Base-by-base conservation (phyloP, 1,140 invertebrate species). In the Steinernema khuongi region DNA sequence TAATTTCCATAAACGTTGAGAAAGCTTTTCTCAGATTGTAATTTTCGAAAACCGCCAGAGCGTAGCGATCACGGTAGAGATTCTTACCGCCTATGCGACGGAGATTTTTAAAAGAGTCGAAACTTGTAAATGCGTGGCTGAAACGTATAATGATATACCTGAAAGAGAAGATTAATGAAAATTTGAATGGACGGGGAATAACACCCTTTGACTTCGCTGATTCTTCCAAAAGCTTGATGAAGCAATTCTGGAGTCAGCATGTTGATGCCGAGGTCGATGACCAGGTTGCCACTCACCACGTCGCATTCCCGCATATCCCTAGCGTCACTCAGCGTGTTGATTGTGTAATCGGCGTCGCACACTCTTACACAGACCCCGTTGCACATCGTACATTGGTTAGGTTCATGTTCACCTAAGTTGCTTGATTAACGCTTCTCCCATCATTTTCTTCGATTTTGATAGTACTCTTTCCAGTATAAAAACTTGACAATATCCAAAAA, bases 1-100 rank as follows among this genome's bases (percentile, higher is more conserved):
- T 82, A 30, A 78, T 79, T 17, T 84, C 74, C 11, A 79, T 81
- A 14, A 79, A 80, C 17, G 79, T 80, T 32, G 88, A 80, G 91
- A 93, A 97, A 0, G 97, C 86, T 76, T 94, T 90, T 85, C 94
- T 91, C 7, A 98, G 88, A 88, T 97, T 96, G 76, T 91, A 90
- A 87, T 97, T 98, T 84, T 96, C 94, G 73, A 91, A 86, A 0
- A 94, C 90, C 41, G 90, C 88, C 1, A 96, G 81, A 0, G 91
- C 89, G 86, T 91, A 91, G 68, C 71, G 41, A 1, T 75, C 31
- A 76, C 31, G 28, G n/a, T 26, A 31, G 60, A 89, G 82, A 0
- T 81, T 76, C 1, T 88, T 82, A 7, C 92, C 91, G 4, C 87
- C 86, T 73, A 95, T 94, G 11, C 87, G 81, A 29, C 75, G 60